Conservation (phyloP, 2,797 vertebrate species). For the Acanthurus tractus region DNA sequence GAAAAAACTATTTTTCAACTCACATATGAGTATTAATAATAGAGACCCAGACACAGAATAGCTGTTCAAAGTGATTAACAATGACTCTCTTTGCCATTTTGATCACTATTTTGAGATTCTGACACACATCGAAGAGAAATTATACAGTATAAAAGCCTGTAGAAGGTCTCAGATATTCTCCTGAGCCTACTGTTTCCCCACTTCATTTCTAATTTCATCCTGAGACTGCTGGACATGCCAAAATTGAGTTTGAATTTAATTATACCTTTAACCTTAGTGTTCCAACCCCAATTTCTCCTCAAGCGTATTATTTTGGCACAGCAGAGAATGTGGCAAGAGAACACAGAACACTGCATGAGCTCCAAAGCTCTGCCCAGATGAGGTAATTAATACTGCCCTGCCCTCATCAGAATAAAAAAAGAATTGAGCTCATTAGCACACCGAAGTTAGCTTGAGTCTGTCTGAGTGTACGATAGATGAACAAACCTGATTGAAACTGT, state of each 20-base stretch:
- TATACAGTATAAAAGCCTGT: constrained; percentile 60
- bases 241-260: constrained; percentile 79
- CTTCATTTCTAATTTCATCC: constrained; percentile 63
- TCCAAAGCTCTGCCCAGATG: constrained; percentile 53
- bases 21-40: constrained; percentile 19
- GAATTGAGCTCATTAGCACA: constrained; percentile 55
- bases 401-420: constrained; percentile 60
- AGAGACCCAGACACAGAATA: constrained; percentile 17
- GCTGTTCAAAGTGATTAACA: constrained; percentile 56
- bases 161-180: constrained; percentile 53
- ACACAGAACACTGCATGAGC: constrained; percentile 53
- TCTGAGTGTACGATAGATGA: constrained; percentile 61
- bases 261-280: constrained; percentile 79
- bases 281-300: constrained; percentile 77
- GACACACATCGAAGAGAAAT: constrained; percentile 62
- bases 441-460: constrained; percentile 44
- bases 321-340: constrained; percentile 36
- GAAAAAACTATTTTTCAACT: constrained; percentile 19
- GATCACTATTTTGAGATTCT: constrained; percentile 65
- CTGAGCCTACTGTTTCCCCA: constrained; percentile 35
- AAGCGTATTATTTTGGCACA: constrained; percentile 66
- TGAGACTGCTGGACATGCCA: constrained; percentile 71
- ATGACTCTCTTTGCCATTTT: constrained; percentile 58
- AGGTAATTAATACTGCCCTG: constrained; percentile 72
- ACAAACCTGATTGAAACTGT: constrained; percentile 73